phyloP scores from a whole-genome alignment of 1,140 invertebrate genomes.

The Cylas formicarius region DNA sequence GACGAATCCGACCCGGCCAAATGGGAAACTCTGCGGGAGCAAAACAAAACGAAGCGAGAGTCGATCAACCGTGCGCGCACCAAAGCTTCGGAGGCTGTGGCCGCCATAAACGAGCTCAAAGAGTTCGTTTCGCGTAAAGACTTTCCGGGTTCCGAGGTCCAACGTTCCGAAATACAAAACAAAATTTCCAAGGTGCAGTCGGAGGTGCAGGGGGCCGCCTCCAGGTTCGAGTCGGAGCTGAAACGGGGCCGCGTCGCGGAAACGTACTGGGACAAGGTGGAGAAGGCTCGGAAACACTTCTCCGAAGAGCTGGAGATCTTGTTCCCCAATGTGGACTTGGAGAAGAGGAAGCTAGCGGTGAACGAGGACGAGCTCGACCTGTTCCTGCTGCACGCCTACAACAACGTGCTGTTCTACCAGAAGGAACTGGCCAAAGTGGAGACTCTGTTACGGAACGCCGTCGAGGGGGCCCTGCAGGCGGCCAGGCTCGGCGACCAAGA shows the following conservation, averaged over 20 bases:
- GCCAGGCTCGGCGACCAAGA: slow-evolving; percentile 43
- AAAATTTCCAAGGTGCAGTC: slow-evolving; percentile 57
- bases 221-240: slow-evolving; percentile 49
- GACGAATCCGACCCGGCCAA: slow-evolving; percentile 47
- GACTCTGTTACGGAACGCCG: slow-evolving; percentile 54
- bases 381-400: slow-evolving; percentile 59
- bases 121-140: slow-evolving; percentile 31
- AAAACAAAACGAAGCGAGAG: slow-evolving; percentile 48
- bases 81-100: slow-evolving; percentile 41
- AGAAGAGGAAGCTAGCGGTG: slow-evolving; percentile 56
- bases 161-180: slow-evolving; percentile 37
- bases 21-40: slow-evolving; percentile 54
- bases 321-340: slow-evolving; percentile 61
- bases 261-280: slow-evolving; percentile 63
- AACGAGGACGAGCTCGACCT: slow-evolving; percentile 59
- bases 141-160: slow-evolving; percentile 40
- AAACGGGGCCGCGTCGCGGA: slow-evolving; percentile 54
- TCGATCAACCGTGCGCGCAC: slow-evolving; percentile 48
- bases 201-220: slow-evolving; percentile 53
- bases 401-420: slow-evolving; percentile 58
- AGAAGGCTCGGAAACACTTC: slow-evolving; percentile 60
- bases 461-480: slow-evolving; percentile 56
- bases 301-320: slow-evolving; percentile 64
- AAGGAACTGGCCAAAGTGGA: slow-evolving; percentile 63
- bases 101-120: slow-evolving; percentile 32